Evolutionary conservation across 2,113 vertebrate species (phyloP), one percentile per base, ranked within the genome.

Genomic region (Oncorhynchus keta): DNA sequence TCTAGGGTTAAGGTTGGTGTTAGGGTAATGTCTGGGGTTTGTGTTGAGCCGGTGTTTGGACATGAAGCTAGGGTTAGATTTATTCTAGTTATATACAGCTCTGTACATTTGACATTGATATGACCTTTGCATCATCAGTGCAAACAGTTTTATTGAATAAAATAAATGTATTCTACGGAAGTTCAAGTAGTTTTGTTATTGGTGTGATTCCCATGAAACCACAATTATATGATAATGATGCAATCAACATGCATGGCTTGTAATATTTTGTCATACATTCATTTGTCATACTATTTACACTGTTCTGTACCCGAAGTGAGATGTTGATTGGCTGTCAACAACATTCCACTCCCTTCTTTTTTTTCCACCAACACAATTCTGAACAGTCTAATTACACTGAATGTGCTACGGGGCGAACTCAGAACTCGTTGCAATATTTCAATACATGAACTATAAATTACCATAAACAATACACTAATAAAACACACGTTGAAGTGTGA

Each of bases 381-480:
- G 76, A 86, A 82, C 85, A 86, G 83, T 76, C 88, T 93, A 84
- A 93, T 94, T 94, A 94, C 28, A 91, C 91, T 45, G 83, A 91
- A 93, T 78, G 87, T 91, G 91, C 86, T 88, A 80, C 81, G 77
- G 82, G 84, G 88, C 88, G 84, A 91, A 92, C 61, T 80, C 86
- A 78, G 87, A 89, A 83, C 77, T 79, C 84, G 76, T 85, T 80
- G 91, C 89, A 91, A 88, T 92, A 92, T 93, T 93, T 93, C 91
- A 93, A 91, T 91, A 92, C 92, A 93, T 86, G 88, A 92, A 91
- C 90, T 91, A 92, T 93, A 92, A 92, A 93, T 94, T 93, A 92
- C 89, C 90, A 91, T 88, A 91, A 93, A 93, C 91, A 94, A 92
- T 85, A 79, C 78, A 81, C 83, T 83, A 76, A 82, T 71, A 78